A percentile compares a stretch with the other conserved stretches of the same genome.
Evolutionary conservation across 1,140 invertebrate species (phyloP).

Genomic region (Drosophila mauritiana): DNA sequence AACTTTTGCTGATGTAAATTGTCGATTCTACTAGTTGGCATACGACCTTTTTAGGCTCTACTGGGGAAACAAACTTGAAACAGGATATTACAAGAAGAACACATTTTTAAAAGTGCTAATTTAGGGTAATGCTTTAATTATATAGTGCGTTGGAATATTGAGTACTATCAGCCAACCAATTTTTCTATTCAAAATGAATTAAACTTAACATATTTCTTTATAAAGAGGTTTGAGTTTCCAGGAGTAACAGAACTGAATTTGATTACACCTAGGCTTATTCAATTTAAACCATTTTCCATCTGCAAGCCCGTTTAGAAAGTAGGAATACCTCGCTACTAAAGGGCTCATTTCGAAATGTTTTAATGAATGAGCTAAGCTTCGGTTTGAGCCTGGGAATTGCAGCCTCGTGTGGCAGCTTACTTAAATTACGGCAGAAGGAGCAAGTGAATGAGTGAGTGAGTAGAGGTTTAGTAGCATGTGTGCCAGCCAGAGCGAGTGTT

Average conservation of each 20-base stretch:
- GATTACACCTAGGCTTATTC: too few relatives aligned
- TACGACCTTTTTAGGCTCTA: neutral
- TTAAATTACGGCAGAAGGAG: conserved; percentile 39
- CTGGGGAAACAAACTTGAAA: neutral
- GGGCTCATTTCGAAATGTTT: conserved; percentile 47
- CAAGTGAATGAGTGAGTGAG: conserved; percentile 30
- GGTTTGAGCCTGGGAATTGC: conserved; percentile 39
- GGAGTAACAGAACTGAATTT: too few relatives aligned
- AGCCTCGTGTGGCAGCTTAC: conserved; percentile 57
- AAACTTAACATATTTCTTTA: too few relatives aligned
- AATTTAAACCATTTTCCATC: too few relatives aligned
- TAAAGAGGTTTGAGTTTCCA: too few relatives aligned
- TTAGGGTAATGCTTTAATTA: too few relatives aligned
- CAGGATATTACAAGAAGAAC: neutral
- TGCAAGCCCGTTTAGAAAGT: neutral
- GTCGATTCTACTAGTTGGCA: neutral
- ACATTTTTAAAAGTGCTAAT: neutral
- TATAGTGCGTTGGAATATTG: too few relatives aligned
- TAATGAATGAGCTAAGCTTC: conserved; percentile 63
- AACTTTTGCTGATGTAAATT: conserved; percentile 12
- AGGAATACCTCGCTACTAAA: conserved; percentile 7
- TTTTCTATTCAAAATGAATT: too few relatives aligned
- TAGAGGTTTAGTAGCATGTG: conserved; percentile 18
- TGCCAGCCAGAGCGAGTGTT: conserved; percentile 55
- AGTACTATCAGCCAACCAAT: too few relatives aligned